phyloP scores from a whole-genome alignment of 2,888 invertebrate species.

The Thereva unica region DNA sequence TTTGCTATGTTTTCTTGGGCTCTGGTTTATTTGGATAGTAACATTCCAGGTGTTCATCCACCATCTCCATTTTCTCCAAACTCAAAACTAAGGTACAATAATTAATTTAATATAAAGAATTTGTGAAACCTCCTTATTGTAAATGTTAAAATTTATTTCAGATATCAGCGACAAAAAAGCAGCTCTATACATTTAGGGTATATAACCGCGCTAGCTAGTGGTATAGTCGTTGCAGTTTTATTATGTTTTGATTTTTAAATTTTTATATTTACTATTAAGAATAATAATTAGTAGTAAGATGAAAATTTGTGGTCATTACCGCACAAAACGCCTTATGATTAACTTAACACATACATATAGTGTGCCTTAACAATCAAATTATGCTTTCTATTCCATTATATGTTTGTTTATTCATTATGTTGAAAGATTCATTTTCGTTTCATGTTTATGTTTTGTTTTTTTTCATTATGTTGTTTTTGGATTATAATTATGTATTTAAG shows the following conservation, averaged over 20 bases:
- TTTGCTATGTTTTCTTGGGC: slow-evolving; percentile 63
- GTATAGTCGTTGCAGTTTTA: slow-evolving; percentile 58
- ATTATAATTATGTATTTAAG: too few relatives aligned
- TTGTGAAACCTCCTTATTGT: neutral
- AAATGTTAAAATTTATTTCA: slow-evolving; percentile 40
- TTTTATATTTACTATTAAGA: neutral
- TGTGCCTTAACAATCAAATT: too few relatives aligned
- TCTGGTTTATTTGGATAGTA: slow-evolving; percentile 66
- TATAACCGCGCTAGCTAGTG: slow-evolving; percentile 59
- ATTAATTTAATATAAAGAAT: slow-evolving; percentile 6
- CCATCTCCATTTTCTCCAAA: slow-evolving; percentile 64
- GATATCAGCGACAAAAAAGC: slow-evolving; percentile 51
- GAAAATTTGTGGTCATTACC: too few relatives aligned
- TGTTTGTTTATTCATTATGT: too few relatives aligned
- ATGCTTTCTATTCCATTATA: too few relatives aligned
- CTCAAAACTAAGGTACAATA: slow-evolving; percentile 57
- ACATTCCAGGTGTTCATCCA: slow-evolving; percentile 64
- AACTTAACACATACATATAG: too few relatives aligned
- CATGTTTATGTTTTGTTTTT: too few relatives aligned
- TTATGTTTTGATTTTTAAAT: slow-evolving; percentile 51
- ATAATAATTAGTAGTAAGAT: neutral
- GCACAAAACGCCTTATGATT: too few relatives aligned
- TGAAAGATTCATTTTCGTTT: too few relatives aligned
- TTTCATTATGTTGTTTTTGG: too few relatives aligned
- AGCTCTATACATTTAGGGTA: slow-evolving; percentile 59